Evolutionary conservation across 2,797 vertebrate species (phyloP).

Genomic region (Cyprinella venusta): DNA sequence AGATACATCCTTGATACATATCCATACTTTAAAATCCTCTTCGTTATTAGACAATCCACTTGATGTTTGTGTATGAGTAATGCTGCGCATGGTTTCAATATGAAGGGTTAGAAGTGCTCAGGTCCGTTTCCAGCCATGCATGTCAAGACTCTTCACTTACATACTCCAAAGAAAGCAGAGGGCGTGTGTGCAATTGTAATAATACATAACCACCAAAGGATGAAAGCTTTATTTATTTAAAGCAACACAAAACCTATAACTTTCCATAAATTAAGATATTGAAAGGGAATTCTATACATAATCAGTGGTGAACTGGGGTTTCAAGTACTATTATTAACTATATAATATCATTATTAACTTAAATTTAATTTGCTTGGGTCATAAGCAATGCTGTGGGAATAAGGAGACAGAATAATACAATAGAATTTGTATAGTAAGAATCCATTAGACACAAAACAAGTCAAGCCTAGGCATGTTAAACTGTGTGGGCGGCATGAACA

Average conservation of each 20-base stretch:
- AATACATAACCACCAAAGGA: not conserved
- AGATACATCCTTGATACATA: not conserved
- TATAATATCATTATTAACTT: not conserved
- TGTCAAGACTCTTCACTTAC: slow-evolving; percentile 23
- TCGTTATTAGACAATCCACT: not conserved
- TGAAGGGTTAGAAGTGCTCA: slow-evolving; percentile 2
- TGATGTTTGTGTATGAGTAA: not conserved
- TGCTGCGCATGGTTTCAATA: not conserved
- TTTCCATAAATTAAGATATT: not conserved
- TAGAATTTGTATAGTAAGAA: slow-evolving; percentile 25
- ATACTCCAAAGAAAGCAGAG: slow-evolving; percentile 31
- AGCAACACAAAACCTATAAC: slow-evolving; percentile 8
- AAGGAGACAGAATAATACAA: not conserved
- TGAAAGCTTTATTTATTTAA: slow-evolving; percentile 17
- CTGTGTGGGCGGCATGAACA: slow-evolving; percentile 16
- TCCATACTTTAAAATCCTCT: not conserved
- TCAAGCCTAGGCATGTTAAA: slow-evolving; percentile 33
- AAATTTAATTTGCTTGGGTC: no score
- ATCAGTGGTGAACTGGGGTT: not conserved
- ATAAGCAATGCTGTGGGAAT: slow-evolving; percentile 2
- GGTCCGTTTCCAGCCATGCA: slow-evolving; percentile 20
- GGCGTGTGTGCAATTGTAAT: slow-evolving; percentile 11
- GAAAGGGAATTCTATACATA: not conserved
- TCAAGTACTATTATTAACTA: not conserved
- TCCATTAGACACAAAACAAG: slow-evolving; percentile 8